Conservation (phyloP, 2,797 vertebrate species). For the Babyrousa celebensis region DNA sequence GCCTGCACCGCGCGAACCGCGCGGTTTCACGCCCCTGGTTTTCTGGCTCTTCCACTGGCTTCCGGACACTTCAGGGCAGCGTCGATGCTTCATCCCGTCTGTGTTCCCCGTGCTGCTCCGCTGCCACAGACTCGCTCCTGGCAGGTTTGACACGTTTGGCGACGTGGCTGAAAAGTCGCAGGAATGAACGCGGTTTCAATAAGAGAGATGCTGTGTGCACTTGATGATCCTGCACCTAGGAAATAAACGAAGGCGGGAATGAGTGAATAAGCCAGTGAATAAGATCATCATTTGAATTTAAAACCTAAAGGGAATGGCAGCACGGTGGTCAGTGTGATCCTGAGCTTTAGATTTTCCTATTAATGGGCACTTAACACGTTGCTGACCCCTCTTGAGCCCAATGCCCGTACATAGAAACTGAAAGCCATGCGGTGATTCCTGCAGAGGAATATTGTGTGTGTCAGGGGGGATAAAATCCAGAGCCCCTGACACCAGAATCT, state of each 20-base stretch:
- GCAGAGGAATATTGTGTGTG: accelerated
- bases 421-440: neutral
- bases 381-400: neutral
- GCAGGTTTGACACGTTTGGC: neutral
- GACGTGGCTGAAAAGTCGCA: neutral
- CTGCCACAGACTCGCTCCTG: accelerated
- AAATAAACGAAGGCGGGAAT: no score
- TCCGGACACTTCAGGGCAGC: neutral
- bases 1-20: accelerated
- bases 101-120: neutral
- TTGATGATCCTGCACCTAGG: accelerated
- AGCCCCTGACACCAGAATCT: neutral
- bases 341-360: neutral
- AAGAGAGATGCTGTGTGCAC: accelerated
- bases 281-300: neutral
- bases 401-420: neutral
- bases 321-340: no score
- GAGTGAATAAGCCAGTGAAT: neutral
- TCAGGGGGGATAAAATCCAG: neutral
- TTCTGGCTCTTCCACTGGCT: neutral
- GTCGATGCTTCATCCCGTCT: neutral
- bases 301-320: neutral
- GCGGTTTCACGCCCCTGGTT: accelerated
- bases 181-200: accelerated
- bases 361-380: neutral